Evolutionary conservation across 1,140 invertebrate genomes (phyloP), one percentile per base, ranked within the genome.

Genomic region (Scaptomyza montana): DNA sequence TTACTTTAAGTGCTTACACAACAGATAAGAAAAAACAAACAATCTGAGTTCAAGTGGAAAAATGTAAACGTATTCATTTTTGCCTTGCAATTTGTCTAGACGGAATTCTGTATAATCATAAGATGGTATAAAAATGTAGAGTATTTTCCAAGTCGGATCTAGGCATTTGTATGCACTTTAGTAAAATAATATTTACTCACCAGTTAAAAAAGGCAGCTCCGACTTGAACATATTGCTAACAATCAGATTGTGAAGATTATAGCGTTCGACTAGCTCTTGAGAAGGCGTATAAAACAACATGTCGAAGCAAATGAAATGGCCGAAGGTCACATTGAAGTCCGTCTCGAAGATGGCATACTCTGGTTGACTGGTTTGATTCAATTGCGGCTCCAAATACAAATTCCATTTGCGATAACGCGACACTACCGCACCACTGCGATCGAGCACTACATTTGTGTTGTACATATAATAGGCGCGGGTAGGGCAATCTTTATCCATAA

Each of bases 261-360:
- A 56, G 1, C 67, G 54, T 30, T 82, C 72, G 5, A 92, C 74
- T 6, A 92, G 49, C 28, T 89, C 73, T 55, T 82, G 66, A 4
- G 89, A 74, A 0, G 97, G 96, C 3, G 93, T 89, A 57, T 94
- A 77, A 78, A 95, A 97, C 1, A 97, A 69, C 39, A 97, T 94
- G 84, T 98, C 97, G 78, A 96, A 96, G 84, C 96, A 96, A 12
- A 94, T 95, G 63, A 97, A 94, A 10, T 95, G 93, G 0, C 96
- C 97, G 87, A 98, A 98, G 13, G 93, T 95, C 0, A 97, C 96
- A 2, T 95, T 95, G 82, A 98, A 98, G 89, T 97, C 96, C 0
- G 97, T 97, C 1, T 92, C 86, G 73, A 98, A 97, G 9, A 92
- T 93, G 1, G 93, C 92, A 7, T 65, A 92, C 69, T 95, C 93